Conservation (phyloP, 2,113 vertebrate species). For the Myotis brandtii region DNA sequence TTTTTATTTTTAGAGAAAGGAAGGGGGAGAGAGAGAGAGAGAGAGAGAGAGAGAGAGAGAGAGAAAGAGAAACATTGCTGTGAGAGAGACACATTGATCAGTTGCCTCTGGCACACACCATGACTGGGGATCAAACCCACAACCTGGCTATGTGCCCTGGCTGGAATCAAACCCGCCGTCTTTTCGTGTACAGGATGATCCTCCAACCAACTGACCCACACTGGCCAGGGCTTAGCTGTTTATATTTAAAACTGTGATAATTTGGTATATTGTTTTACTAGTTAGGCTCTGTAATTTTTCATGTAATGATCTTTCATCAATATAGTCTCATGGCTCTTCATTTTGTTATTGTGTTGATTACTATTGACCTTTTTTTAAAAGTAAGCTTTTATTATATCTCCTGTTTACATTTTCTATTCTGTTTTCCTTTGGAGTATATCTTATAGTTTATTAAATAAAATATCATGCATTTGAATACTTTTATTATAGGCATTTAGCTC, state of each 20-base stretch:
- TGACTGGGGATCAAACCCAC: too few species aligned
- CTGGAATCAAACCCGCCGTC: too few species aligned
- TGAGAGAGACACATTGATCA: too few species aligned
- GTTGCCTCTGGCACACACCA: too few species aligned
- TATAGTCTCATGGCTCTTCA: not conserved
- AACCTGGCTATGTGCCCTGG: too few species aligned
- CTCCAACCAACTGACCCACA: too few species aligned
- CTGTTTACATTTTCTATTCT: not conserved
- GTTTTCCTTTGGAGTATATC: not conserved
- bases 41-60: too few species aligned
- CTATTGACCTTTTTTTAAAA: not conserved
- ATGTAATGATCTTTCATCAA: not conserved
- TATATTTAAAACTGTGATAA: not conserved
- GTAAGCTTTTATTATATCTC: not conserved
- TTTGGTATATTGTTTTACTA: constrained; percentile 1
- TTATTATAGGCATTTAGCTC: not conserved
- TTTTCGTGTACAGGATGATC: too few species aligned
- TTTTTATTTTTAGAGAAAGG: too few species aligned
- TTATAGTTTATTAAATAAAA: not conserved
- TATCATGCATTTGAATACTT: not conserved
- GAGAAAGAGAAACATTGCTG: too few species aligned
- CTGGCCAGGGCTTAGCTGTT: too few species aligned
- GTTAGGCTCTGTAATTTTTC: not conserved
- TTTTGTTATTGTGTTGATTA: not conserved
- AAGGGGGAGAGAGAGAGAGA: too few species aligned